Conservation (phyloP, 2,797 vertebrate species). For the Aeoliscus strigatus region DNA sequence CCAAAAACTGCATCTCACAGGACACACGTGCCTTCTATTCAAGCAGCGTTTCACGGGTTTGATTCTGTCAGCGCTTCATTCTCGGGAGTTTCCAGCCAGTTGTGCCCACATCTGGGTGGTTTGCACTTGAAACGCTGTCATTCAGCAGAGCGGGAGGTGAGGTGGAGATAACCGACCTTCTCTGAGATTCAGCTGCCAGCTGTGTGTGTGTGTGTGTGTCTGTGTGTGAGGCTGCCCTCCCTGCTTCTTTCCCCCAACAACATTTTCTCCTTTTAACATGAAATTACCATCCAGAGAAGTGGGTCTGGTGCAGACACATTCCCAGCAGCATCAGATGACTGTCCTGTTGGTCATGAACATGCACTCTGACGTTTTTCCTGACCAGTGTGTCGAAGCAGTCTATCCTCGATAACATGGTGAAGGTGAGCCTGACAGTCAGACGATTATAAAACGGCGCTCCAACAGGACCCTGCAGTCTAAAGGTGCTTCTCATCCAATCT, state of each 20-base stretch:
- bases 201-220: too few relatives aligned
- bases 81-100: slow-evolving; percentile 19
- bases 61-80: slow-evolving; percentile 20
- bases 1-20: slow-evolving; percentile 12
- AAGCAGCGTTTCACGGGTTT: slow-evolving; percentile 5
- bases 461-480: not conserved
- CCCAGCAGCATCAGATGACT: slow-evolving; percentile 8
- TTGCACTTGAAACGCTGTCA: slow-evolving; percentile 20
- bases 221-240: slow-evolving; percentile 8
- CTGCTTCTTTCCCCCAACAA: slow-evolving; percentile 12
- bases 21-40: slow-evolving; percentile 23
- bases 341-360: too few relatives aligned
- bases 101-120: slow-evolving; percentile 34
- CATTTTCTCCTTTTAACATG: slow-evolving; percentile 2
- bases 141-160: slow-evolving; percentile 13
- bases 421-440: too few relatives aligned
- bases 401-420: too few relatives aligned
- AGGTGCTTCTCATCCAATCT: slow-evolving; percentile 9
- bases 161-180: slow-evolving; percentile 20
- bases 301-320: slow-evolving; percentile 7
- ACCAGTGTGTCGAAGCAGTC: not conserved
- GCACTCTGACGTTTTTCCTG: too few relatives aligned
- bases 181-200: too few relatives aligned
- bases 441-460: too few relatives aligned
- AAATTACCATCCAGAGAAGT: slow-evolving; percentile 17